Evolutionary conservation across 2,797 vertebrate genomes (phyloP).

Genomic region (Rhyacichthys aspro): DNA sequence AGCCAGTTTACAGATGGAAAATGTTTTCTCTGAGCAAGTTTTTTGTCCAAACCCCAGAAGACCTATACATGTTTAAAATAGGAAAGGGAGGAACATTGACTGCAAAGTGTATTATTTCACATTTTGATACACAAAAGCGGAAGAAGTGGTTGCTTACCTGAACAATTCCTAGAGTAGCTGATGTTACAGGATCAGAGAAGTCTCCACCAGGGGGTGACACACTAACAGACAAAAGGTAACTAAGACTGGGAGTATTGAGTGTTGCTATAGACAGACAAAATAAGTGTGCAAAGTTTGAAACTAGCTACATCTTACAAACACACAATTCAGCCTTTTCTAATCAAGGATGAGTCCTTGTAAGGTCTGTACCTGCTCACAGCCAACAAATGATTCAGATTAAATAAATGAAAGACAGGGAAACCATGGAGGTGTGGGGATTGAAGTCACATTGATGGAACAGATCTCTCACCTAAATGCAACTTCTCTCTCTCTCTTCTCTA

Average conservation of each 20-base stretch:
- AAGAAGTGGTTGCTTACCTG: slow-evolving; percentile 79
- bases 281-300: no score
- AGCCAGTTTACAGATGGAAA: slow-evolving; percentile 99
- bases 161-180: slow-evolving; percentile 96
- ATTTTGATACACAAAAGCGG: not conserved
- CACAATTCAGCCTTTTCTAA: no score
- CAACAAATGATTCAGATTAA: no score
- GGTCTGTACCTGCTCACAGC: no score
- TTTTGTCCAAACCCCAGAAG: slow-evolving; percentile 99
- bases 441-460: no score
- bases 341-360: no score
- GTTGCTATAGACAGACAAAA: no score
- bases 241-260: not conserved
- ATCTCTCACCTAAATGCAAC: no score
- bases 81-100: not conserved
- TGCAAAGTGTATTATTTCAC: not conserved
- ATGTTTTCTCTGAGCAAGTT: slow-evolving; percentile 97
- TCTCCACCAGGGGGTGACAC: slow-evolving; percentile 99
- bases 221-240: slow-evolving; percentile 67
- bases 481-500: no score
- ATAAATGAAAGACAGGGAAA: no score
- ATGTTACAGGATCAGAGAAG: slow-evolving; percentile 98
- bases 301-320: no score
- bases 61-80: slow-evolving; percentile 73
- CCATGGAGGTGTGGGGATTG: no score